Conservation (phyloP, 2,113 vertebrate species). For the Chrysemys picta region DNA sequence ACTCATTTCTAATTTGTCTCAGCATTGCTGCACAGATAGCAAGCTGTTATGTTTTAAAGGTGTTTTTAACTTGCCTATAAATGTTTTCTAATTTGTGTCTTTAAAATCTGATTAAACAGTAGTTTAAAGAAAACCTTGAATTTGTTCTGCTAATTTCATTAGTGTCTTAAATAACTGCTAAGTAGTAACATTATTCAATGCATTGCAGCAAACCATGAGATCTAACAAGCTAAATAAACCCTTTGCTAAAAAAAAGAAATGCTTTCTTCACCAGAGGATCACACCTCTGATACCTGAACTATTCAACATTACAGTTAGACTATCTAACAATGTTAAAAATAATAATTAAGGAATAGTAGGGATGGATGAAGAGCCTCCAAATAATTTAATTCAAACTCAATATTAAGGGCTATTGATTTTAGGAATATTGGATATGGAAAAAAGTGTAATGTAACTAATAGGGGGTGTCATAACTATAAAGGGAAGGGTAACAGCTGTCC, state of each 20-base stretch:
- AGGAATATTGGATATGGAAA: background rate
- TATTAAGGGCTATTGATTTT: background rate
- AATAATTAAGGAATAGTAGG: background rate
- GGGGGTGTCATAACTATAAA: too few species aligned
- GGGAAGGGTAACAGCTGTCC: too few species aligned
- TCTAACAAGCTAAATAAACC: background rate
- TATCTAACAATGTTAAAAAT: background rate
- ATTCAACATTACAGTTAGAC: background rate
- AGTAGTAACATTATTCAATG: background rate
- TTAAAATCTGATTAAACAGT: constrained; percentile 82
- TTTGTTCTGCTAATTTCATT: constrained; percentile 56
- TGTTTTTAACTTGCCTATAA: constrained; percentile 81
- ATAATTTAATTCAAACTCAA: background rate
- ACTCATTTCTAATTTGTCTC: constrained; percentile 67
- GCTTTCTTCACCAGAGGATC: background rate
- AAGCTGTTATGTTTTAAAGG: constrained; percentile 72
- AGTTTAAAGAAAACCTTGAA: constrained; percentile 72
- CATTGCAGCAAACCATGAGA: background rate
- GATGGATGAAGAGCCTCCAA: background rate
- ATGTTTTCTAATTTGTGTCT: constrained; percentile 82
- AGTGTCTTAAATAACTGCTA: background rate
- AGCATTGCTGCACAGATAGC: constrained; percentile 67
- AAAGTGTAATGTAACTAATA: background rate
- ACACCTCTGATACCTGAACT: background rate
- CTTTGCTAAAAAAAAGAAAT: background rate